Evolutionary conservation across 2,888 invertebrate genomes (phyloP).

Genomic region (Morinoia aosen): DNA sequence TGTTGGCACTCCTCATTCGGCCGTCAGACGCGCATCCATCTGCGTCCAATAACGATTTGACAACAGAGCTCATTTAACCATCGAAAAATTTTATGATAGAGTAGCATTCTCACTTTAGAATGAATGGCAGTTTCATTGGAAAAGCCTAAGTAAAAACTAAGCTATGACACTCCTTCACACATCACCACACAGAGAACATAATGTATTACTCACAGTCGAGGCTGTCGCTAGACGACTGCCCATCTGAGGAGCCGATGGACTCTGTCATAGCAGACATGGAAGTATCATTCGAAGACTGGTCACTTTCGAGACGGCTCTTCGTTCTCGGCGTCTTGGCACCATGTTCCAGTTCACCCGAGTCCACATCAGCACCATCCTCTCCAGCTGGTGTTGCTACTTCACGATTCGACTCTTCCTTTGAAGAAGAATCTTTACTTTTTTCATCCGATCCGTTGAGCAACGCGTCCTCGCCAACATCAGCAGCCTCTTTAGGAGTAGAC

Average conservation of each 20-base stretch:
- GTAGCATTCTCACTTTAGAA: not conserved
- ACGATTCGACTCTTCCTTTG: not conserved
- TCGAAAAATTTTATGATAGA: not conserved
- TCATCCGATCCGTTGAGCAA: not conserved
- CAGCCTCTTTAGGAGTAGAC: not conserved
- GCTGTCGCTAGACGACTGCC: slow-evolving; percentile 19
- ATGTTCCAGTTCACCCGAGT: not conserved
- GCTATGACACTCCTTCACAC: not conserved
- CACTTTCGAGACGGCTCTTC: not conserved
- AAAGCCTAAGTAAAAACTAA: not conserved
- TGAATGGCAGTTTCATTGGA: not conserved
- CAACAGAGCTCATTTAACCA: not conserved
- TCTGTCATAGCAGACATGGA: not conserved
- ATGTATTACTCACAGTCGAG: not conserved
- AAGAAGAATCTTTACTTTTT: not conserved
- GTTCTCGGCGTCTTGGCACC: not conserved
- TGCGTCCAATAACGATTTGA: not conserved
- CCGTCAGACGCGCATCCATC: too few species aligned
- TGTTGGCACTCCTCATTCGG: too few species aligned
- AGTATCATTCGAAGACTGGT: slow-evolving; percentile 19
- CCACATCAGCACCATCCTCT: not conserved
- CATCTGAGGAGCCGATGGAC: slow-evolving; percentile 33
- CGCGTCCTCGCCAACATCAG: not conserved
- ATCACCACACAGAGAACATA: not conserved
- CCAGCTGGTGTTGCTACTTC: not conserved